phyloP scores from a whole-genome alignment of 2,888 invertebrate genomes.

The Pinctada fucata region DNA sequence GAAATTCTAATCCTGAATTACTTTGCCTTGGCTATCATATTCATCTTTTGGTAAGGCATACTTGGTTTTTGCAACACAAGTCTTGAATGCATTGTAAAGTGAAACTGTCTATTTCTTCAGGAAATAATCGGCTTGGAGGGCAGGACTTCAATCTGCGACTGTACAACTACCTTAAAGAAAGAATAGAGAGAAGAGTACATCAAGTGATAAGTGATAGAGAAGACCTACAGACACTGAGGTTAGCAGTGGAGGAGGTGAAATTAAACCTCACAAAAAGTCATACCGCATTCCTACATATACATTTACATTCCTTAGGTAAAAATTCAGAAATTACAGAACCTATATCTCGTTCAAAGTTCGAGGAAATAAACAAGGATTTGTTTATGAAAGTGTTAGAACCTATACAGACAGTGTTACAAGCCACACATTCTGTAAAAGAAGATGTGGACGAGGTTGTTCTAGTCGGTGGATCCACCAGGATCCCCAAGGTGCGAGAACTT shows the following conservation, averaged over 20 bases:
- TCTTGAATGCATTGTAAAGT: no score
- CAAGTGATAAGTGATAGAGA: slow-evolving; percentile 73
- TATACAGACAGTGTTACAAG: slow-evolving; percentile 76
- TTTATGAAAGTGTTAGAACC: slow-evolving; percentile 77
- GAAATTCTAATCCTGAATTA: no score
- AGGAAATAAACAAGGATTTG: slow-evolving; percentile 77
- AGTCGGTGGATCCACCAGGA: slow-evolving; percentile 79
- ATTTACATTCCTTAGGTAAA: slow-evolving; percentile 70
- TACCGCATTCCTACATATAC: slow-evolving; percentile 65
- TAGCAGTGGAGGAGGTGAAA: slow-evolving; percentile 77
- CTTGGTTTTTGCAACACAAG: no score
- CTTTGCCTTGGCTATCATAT: no score
- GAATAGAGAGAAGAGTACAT: slow-evolving; percentile 67
- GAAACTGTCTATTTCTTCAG: slow-evolving; percentile 47
- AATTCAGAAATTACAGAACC: slow-evolving; percentile 58
- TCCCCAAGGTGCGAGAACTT: slow-evolving; percentile 77
- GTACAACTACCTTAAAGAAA: slow-evolving; percentile 68
- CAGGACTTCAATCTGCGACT: slow-evolving; percentile 79
- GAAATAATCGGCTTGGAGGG: slow-evolving; percentile 79
- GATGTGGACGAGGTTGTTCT: slow-evolving; percentile 79
- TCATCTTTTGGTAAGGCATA: no score
- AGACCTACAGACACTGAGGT: slow-evolving; percentile 76
- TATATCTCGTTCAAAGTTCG: slow-evolving; percentile 77
- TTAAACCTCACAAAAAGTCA: slow-evolving; percentile 71
- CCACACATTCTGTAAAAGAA: slow-evolving; percentile 68